A percentile compares a stretch with the other conserved stretches of the same genome.
Conservation (phyloP, 2,113 vertebrate genomes). For the Crotalus helleri region DNA sequence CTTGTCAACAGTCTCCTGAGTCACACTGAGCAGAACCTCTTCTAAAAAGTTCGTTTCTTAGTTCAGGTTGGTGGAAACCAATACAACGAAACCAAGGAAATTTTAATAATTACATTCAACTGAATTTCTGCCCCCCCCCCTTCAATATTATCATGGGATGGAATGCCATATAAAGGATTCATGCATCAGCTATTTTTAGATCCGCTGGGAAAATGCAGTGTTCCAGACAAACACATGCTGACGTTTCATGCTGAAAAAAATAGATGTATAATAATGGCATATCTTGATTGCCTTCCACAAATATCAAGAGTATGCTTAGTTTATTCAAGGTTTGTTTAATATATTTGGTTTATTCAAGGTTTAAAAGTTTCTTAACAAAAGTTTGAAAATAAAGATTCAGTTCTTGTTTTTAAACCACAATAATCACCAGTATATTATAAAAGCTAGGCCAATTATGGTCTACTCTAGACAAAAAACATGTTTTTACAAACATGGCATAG, state of each 20-base stretch:
- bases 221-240: conserved; percentile 64
- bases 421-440: neutral
- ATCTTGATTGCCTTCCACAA: conserved; percentile 26
- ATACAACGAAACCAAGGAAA: conserved; percentile 26
- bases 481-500: neutral
- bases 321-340: neutral
- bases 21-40: neutral
- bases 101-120: conserved; percentile 2
- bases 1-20: neutral
- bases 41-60: neutral
- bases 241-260: conserved; percentile 54
- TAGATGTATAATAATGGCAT: conserved; percentile 47
- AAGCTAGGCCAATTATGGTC: neutral
- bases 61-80: neutral
- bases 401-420: neutral
- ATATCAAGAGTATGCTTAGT: conserved; percentile 23
- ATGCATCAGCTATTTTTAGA: conserved; percentile 63
- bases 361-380: conserved; percentile 1
- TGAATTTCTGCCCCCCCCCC: neutral
- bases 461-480: neutral
- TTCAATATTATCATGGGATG: conserved; percentile 37
- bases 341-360: conserved; percentile 12
- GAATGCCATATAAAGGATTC: conserved; percentile 39
- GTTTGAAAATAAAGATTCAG: neutral
- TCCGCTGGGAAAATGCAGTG: conserved; percentile 56